Conservation (phyloP, 1,140 invertebrate species). For the Coelopa frigida region DNA sequence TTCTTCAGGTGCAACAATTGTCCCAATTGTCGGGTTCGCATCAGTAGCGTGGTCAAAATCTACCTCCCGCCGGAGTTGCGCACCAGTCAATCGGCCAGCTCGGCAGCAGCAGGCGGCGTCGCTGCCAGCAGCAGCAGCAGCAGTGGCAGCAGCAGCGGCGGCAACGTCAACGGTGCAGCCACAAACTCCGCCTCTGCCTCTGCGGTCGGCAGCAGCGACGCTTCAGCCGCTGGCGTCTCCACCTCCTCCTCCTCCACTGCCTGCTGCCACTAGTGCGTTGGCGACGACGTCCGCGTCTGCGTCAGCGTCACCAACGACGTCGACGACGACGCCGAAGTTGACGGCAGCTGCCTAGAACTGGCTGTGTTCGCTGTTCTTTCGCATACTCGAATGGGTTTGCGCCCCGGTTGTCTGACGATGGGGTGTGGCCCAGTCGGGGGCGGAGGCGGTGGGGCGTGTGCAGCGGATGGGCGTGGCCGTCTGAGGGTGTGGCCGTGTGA, state of each 20-base stretch:
- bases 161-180: background rate
- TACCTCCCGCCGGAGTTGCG: slow-evolving; percentile 57
- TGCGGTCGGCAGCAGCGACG: too few species aligned
- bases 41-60: slow-evolving; percentile 53
- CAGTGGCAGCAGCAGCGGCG: background rate
- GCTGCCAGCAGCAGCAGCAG: slow-evolving; percentile 1
- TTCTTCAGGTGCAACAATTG: slow-evolving; percentile 60
- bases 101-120: background rate
- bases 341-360: slow-evolving; percentile 39
- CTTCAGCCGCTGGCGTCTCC: background rate
- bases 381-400: slow-evolving; percentile 41
- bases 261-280: background rate
- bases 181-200: too few species aligned
- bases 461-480: background rate
- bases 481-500: background rate
- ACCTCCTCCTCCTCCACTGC: background rate
- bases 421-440: background rate
- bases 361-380: slow-evolving; percentile 40
- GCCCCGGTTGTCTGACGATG: slow-evolving; percentile 33
- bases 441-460: background rate
- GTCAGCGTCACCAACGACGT: background rate
- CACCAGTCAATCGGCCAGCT: slow-evolving; percentile 12
- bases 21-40: slow-evolving; percentile 67
- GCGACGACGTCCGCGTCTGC: background rate
- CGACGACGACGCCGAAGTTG: slow-evolving; percentile 22